Evolutionary conservation across 2,888 invertebrate species (phyloP), one percentile per base, ranked within the genome.

Genomic region (Habroteleia sp.): DNA sequence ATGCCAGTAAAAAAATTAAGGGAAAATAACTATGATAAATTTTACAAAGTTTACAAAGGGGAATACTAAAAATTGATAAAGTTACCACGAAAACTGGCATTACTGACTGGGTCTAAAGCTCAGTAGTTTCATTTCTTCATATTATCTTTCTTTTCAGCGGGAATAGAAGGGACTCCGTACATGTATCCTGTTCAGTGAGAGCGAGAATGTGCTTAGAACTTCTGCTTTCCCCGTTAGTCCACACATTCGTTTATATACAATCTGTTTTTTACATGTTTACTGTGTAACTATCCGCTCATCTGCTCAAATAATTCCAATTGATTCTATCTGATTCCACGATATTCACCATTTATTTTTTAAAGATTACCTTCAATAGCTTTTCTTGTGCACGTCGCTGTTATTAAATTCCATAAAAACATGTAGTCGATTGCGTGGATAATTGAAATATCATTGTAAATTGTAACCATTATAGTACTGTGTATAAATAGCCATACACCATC

Each of bases 71-170:
- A n/a, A n/a, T n/a, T n/a, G n/a, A n/a, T n/a, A n/a, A n/a, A n/a
- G n/a, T n/a, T n/a, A n/a, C n/a, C n/a, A n/a, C n/a, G n/a, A n/a
- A n/a, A n/a, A n/a, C n/a, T n/a, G n/a, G n/a, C n/a, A n/a, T n/a
- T n/a, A n/a, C n/a, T 0, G 31, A 42, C 8, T 52, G 20, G 42
- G 37, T 29, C 7, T 56, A 48, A 3, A 50, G 2, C 14, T 68
- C 56, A 68, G 23, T 50, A 50, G 60, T 78, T 72, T 82, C 80
- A 78, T 66, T 48, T 71, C 60, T 63, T 83, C 81, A 81, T 79
- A 69, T 48, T 82, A 63, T 85, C 77, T 86, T 86, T 87, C 78
- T 86, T 88, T 88, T 87, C 87, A 88, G 87, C 82, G 69, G 81
- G 83, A 78, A 83, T 86, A 80, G 85, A 85, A 78, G 87, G 87